Percentiles rank a stretch among this genome's conserved stretches.
Evolutionary conservation across 2,113 vertebrate genomes (phyloP).

Genomic region (Todiramphus chloris): DNA sequence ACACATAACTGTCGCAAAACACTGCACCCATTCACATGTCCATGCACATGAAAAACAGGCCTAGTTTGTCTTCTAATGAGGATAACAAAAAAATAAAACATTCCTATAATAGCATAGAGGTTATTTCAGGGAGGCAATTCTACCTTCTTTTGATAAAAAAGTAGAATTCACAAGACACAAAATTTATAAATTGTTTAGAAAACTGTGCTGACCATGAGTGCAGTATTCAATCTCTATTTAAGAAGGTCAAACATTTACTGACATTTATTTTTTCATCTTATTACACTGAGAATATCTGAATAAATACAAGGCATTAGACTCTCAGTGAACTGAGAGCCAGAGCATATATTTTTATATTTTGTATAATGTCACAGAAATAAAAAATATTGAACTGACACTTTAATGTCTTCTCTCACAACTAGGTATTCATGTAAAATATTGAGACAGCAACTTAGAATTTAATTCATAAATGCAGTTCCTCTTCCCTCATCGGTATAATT

Average conservation of each 20-base stretch:
- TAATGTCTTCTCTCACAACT: neutral
- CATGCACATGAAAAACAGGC: neutral
- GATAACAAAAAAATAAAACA: neutral
- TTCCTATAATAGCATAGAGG: neutral
- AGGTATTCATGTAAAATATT: neutral
- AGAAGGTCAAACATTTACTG: neutral
- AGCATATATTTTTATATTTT: neutral
- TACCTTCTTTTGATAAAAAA: neutral
- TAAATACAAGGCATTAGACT: neutral
- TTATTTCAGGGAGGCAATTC: neutral
- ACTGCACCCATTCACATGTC: neutral
- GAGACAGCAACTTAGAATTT: neutral
- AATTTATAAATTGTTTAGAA: neutral
- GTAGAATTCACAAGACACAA: neutral
- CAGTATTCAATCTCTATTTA: neutral
- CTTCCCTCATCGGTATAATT: neutral
- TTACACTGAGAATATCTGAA: neutral
- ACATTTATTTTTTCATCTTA: neutral
- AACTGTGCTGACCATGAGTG: neutral
- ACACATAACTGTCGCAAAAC: neutral
- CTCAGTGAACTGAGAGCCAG: neutral
- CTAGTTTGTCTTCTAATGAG: neutral
- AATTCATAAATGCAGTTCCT: neutral
- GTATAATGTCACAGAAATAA: neutral
- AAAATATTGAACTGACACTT: neutral